Percentiles rank a stretch among this genome's conserved stretches.
phyloP scores from a whole-genome alignment of 2,797 vertebrate genomes.

The Smutsia temminckii region DNA sequence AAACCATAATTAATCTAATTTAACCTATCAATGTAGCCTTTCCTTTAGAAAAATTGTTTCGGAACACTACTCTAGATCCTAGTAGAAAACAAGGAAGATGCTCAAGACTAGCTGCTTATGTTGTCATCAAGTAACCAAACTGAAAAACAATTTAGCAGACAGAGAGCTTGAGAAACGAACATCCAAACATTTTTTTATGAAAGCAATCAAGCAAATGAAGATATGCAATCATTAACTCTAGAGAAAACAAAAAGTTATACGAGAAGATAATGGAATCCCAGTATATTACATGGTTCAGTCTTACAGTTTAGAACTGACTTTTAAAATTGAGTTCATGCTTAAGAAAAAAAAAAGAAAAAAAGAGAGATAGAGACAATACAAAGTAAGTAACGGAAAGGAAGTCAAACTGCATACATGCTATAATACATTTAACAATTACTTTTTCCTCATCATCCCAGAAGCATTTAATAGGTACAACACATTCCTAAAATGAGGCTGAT shows the following conservation, averaged over 20 bases:
- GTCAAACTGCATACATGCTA: background rate
- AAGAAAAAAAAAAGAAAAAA: background rate
- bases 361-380: background rate
- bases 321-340: slow-evolving; percentile 12
- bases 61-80: background rate
- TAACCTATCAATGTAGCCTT: background rate
- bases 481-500: slow-evolving; percentile 16
- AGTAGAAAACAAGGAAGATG: slow-evolving; percentile 7
- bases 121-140: background rate
- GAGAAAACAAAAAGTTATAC: background rate
- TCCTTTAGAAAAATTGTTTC: background rate
- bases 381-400: slow-evolving; percentile 13
- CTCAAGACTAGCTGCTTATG: background rate
- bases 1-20: slow-evolving; percentile 16
- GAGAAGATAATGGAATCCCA: slow-evolving; percentile 1
- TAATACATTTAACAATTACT: slow-evolving; percentile 11
- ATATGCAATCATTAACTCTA: background rate
- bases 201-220: background rate
- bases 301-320: background rate
- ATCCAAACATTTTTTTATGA: slow-evolving; percentile 28
- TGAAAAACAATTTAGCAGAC: background rate
- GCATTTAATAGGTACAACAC: background rate
- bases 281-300: background rate
- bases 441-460: background rate
- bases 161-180: background rate